A percentile compares a stretch with the other conserved stretches of the same genome.
Conservation (phyloP, 2,888 invertebrate genomes). For the Apeira syringaria region DNA sequence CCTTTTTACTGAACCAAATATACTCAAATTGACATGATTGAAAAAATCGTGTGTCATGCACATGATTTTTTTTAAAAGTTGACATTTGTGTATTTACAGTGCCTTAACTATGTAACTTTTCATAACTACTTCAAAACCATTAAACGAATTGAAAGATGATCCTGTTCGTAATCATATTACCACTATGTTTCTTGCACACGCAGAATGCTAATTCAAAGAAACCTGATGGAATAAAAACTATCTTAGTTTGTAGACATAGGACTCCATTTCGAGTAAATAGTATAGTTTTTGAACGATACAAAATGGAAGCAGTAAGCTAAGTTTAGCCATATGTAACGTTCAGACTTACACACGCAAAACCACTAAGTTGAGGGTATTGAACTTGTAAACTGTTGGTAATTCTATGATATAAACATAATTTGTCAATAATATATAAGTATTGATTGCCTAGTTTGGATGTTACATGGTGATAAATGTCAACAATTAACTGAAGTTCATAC, state of each 20-base stretch:
- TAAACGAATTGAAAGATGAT: slow-evolving; percentile 22
- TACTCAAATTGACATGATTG: no score
- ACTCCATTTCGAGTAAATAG: neutral
- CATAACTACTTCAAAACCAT: slow-evolving; percentile 19
- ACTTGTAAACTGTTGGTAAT: neutral
- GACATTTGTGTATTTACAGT: no score
- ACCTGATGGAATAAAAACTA: neutral
- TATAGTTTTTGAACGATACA: slow-evolving; percentile 2
- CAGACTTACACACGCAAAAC: slow-evolving; percentile 4
- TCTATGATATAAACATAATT: no score
- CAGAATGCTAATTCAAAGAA: slow-evolving; percentile 10
- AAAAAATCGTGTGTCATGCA: no score
- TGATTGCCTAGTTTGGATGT: no score
- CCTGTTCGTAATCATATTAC: slow-evolving; percentile 17
- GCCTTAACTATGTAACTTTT: no score
- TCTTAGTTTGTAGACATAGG: neutral
- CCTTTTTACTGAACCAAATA: no score
- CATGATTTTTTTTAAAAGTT: no score
- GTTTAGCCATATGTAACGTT: slow-evolving; percentile 5
- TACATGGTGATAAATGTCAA: no score
- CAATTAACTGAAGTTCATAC: no score
- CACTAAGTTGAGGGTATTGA: slow-evolving; percentile 2
- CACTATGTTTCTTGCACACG: slow-evolving; percentile 21
- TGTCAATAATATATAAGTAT: no score
- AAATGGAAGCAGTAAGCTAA: slow-evolving; percentile 12